Base-by-base conservation (phyloP, 1,140 invertebrate species). In the Nephotettix cincticeps region DNA sequence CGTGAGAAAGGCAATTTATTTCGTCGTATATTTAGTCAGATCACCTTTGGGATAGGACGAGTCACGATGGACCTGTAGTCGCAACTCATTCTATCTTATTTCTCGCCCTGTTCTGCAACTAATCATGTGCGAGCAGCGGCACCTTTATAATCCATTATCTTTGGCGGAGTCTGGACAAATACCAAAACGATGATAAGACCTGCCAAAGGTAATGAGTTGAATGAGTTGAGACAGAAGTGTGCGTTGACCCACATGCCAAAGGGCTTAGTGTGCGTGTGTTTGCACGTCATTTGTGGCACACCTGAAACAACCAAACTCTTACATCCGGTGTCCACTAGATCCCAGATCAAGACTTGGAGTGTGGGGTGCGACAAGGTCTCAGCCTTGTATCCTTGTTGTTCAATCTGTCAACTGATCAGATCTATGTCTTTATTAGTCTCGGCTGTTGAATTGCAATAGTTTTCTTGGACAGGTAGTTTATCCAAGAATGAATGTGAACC, bases 131-230 rank as follows among this genome's bases (percentile, higher is more conserved):
- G 47, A 51, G 19, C 14, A 19, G 4, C 47, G 14, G 47, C 47
- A n/a, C 47, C 19, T 51, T 51, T 51, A 6, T 51, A 51, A 51
- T 51, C 47, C 47, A 51, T 51, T 51, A 51, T 51, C 47, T 51
- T 51, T 6, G 21, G 3, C 19, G 14, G 14, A 4, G 47, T 21
- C 47, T 51, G 47, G 47, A 51, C 47, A 51, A 51, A 51, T 51
- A 51, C 47, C 47, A 51, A 21, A 21, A 51, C 14, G 47, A 51
- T 51, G 47, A 51, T n/a, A 51, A 6, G 47, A 51, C 6, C 47
- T 19, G 47, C 19, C 47, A 51, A n/a, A 51, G 14, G 14, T 51
- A 51, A 51, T 51, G 47, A 51, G 47, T 51, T 51, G 21, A 51
- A 51, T 51, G 47, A 51, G 47, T 51, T 51, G 21, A 51, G 4